These are phyloP conservation scores for Maconellicoccus hirsutus DNA, from an alignment of 1,140 invertebrate genomes.

Conservation along the genomic window DNA sequence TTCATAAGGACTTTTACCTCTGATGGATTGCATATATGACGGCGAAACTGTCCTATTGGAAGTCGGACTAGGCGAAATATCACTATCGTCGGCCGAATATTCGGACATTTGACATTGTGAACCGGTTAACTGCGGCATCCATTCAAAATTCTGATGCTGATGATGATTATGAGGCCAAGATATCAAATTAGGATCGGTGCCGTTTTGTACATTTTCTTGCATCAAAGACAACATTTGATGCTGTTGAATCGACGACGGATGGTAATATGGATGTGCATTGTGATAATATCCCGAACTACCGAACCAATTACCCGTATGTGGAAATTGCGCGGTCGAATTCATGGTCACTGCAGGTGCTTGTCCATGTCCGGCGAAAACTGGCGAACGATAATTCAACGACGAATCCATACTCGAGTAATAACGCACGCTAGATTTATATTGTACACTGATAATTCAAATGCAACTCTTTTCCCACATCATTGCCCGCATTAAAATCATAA, in stretches of 20 bases:
- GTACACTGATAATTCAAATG: no score
- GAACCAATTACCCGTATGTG: constrained; percentile 15
- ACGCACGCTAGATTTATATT: not conserved
- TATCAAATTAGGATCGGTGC: not conserved
- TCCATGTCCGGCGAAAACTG: not conserved
- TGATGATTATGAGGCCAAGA: not conserved
- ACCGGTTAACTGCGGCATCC: not conserved
- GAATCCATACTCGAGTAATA: not conserved
- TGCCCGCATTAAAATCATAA: not conserved
- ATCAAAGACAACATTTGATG: constrained; percentile 1
- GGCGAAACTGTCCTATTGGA: not conserved
- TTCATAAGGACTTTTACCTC: constrained; percentile 63
- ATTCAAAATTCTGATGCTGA: constrained; percentile 6
- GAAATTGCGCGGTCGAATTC: constrained; percentile 1
- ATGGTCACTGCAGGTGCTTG: not conserved
- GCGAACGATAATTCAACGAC: not conserved
- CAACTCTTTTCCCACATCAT: no score
- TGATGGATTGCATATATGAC: constrained; percentile 40
- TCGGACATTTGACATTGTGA: constrained; percentile 11
- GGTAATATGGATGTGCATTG: constrained; percentile 1
- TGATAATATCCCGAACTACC: constrained; percentile 1
- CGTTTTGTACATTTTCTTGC: constrained; percentile 1
- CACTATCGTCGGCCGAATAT: constrained; percentile 12
- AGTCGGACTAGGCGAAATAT: constrained; percentile 27
- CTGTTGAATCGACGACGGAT: not conserved